Percentiles rank a stretch among this genome's conserved stretches.
Conservation (phyloP, 2,113 vertebrate genomes). For the Isurus oxyrinchus region DNA sequence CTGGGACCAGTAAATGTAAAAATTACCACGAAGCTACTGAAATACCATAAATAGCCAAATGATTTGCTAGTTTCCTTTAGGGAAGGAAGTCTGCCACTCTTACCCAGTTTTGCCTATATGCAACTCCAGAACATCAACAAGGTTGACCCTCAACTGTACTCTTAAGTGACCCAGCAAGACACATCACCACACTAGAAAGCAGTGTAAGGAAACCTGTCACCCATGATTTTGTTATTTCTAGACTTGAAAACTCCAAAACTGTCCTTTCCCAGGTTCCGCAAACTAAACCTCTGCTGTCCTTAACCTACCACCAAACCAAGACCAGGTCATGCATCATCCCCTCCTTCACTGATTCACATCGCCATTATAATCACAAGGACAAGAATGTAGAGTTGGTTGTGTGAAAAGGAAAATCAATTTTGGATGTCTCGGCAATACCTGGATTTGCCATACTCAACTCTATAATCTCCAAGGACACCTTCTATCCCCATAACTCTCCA, state of each 20-base stretch:
- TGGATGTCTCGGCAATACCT: neutral
- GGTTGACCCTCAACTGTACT: neutral
- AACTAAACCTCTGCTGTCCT: neutral
- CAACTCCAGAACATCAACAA: neutral
- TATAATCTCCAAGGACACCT: neutral
- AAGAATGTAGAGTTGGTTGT: neutral
- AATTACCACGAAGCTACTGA: neutral
- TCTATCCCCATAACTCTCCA: neutral
- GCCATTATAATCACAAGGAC: neutral
- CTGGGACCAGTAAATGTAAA: neutral
- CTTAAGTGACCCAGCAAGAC: neutral
- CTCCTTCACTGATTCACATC: neutral
- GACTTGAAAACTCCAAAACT: neutral
- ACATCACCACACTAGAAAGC: neutral
- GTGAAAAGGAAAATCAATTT: neutral
- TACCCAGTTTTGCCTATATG: neutral
- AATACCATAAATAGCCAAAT: neutral
- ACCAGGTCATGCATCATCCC: neutral
- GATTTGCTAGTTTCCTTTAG: neutral
- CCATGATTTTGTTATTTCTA: neutral
- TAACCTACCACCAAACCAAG: neutral
- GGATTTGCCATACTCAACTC: neutral
- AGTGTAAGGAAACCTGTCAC: neutral
- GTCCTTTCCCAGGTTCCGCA: neutral
- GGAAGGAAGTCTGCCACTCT: neutral